phyloP scores from a whole-genome alignment of 2,797 vertebrate species.

The Natrix natrix region DNA sequence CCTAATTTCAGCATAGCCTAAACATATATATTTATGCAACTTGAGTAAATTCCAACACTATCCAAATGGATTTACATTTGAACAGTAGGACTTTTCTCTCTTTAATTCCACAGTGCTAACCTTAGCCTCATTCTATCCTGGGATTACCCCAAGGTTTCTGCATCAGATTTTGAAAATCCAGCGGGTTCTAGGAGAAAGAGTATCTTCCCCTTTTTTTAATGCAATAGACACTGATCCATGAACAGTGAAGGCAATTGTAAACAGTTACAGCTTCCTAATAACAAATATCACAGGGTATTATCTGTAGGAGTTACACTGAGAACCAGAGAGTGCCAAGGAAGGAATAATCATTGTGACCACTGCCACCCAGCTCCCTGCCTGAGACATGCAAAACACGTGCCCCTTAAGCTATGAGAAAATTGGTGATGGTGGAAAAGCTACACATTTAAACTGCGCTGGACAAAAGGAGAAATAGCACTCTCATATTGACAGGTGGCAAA shows the following conservation, averaged over 20 bases:
- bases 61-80: background rate
- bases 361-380: background rate
- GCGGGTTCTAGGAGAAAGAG: background rate
- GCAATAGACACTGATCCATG: background rate
- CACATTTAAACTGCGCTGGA: background rate
- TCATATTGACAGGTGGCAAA: background rate
- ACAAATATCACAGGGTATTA: background rate
- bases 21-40: conserved; percentile 25
- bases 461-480: background rate
- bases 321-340: background rate
- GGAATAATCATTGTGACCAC: background rate
- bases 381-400: background rate
- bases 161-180: background rate
- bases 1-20: background rate
- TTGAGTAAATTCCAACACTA: background rate
- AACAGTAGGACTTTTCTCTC: background rate
- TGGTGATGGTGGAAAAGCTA: background rate
- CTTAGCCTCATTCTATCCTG: no score
- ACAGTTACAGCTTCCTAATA: background rate
- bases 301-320: background rate
- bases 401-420: background rate
- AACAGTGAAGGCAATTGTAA: background rate
- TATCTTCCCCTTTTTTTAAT: background rate
- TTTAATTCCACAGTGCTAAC: background rate
- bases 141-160: background rate